Percentiles rank a stretch among this genome's conserved stretches.
These are phyloP conservation scores for Pimephales promelas DNA, from an alignment of 2,113 vertebrate genomes.

Conservation along the genomic window DNA sequence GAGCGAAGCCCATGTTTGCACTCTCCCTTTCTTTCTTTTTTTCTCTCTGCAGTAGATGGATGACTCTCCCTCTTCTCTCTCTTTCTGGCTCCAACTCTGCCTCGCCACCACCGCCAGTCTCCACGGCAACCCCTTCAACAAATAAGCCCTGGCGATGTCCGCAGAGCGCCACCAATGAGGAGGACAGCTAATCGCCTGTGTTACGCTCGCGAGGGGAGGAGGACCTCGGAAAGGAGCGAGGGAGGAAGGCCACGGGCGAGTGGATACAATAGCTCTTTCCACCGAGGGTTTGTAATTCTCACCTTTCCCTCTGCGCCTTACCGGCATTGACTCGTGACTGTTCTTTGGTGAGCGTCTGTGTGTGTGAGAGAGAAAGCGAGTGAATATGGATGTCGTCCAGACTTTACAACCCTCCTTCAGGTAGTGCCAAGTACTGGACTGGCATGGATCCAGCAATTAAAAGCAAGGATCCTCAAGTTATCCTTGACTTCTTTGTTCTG, in stretches of 20 bases:
- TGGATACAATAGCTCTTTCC: constrained; percentile 44
- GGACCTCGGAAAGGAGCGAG: constrained; percentile 16
- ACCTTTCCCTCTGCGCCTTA: background rate
- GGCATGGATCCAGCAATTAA: constrained; percentile 15
- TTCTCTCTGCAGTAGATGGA: constrained; percentile 59
- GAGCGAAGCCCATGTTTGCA: constrained; percentile 68
- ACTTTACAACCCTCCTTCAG: constrained; percentile 15
- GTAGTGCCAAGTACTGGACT: background rate
- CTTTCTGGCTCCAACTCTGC: constrained; percentile 65
- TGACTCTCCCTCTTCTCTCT: constrained; percentile 75
- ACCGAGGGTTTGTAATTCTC: constrained; percentile 49
- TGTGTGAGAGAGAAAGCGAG: constrained; percentile 10
- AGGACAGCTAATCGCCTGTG: constrained; percentile 65
- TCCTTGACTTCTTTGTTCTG: constrained; percentile 68
- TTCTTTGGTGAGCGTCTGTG: background rate
- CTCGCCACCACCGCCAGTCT: constrained; percentile 74
- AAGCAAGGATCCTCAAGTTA: constrained; percentile 50
- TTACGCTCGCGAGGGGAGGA: constrained; percentile 14
- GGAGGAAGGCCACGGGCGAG: constrained; percentile 35
- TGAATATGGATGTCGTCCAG: constrained; percentile 3
- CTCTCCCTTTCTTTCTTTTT: constrained; percentile 60
- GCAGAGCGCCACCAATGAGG: constrained; percentile 62
- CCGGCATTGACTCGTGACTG: constrained; percentile 15
- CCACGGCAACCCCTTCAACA: constrained; percentile 94
- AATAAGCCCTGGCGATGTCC: constrained; percentile 77